Conservation (phyloP, 2,113 vertebrate species). For the Cheilinus undulatus region DNA sequence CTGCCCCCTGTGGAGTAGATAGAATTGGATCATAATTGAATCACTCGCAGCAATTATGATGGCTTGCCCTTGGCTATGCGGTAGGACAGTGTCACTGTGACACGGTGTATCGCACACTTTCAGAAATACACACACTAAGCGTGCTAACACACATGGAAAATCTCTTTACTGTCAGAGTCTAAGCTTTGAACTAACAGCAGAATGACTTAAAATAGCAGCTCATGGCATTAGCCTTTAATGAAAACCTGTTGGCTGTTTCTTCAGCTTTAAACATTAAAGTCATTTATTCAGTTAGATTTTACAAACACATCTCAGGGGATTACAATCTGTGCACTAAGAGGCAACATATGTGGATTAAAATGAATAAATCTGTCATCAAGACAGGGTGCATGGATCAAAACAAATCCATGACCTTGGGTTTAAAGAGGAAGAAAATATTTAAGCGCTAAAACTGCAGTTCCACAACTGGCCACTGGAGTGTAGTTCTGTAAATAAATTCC, state of each 20-base stretch:
- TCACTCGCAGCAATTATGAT: conserved; percentile 70
- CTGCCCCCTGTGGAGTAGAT: conserved; percentile 64
- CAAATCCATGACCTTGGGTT: too few relatives aligned
- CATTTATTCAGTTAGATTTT: not conserved
- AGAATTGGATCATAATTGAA: conserved; percentile 78
- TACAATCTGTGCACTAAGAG: too few relatives aligned
- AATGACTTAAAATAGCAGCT: conserved; percentile 4
- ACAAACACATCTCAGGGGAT: too few relatives aligned
- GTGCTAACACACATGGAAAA: not conserved
- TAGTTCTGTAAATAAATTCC: too few relatives aligned
- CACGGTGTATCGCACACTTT: conserved; percentile 31
- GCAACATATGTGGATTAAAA: too few relatives aligned
- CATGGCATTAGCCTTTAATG: not conserved
- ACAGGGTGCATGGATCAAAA: too few relatives aligned
- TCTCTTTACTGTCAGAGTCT: conserved; percentile 8
- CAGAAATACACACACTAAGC: conserved; percentile 25
- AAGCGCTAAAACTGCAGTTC: too few relatives aligned
- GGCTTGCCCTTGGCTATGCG: conserved; percentile 64
- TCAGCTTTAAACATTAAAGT: not conserved
- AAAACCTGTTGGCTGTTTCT: not conserved
- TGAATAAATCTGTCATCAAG: too few relatives aligned
- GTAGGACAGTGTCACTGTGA: conserved; percentile 48
- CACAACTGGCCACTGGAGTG: too few relatives aligned
- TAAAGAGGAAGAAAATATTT: too few relatives aligned
- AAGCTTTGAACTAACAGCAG: conserved; percentile 24